Base-by-base conservation (phyloP, 37 sponge, comb jelly and placozoan genomes). In the Crambe crambe region DNA sequence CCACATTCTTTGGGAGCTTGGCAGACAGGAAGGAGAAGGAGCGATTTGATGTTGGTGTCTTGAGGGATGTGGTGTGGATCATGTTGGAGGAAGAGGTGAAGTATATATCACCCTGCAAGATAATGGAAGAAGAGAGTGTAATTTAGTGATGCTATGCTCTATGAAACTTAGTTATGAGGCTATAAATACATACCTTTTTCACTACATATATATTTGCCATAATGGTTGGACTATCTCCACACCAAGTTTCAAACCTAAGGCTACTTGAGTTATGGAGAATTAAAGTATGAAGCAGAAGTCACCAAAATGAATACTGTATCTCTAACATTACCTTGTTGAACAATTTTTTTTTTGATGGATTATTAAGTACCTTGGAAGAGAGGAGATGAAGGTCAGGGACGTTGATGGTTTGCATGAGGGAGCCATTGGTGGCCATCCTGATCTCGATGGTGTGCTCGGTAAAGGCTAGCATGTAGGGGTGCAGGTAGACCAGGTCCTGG, bases 381-480 rank as follows among this genome's bases (percentile, higher is more conserved):
- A 92, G 61, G 51, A 89, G 74, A 15, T 85, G 71, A 15, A 92
- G 85, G 41, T 89, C 73, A 54, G 90, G 90, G 1, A 79, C 72
- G 23, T 58, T 10, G n/a, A 92, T 74, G 72, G 81, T 85, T 58
- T 89, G 93, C 42, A 92, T 83, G 29, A 92, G 58, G n/a, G 87
- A 87, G 27, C 93, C 93, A 63, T 92, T 92, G 51, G 75, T 54
- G 12, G 86, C 86, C 76, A 85, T 81, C 15, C 93, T 56, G 30
- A 92, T 83, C 67, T 92, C 93, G 20, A 92, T 43, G 39, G 77
- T 78, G 72, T 84, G 58, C 15, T 74, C 80, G 20, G 80, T 85
- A 68, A 92, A 92, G 37, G 80, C 93, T 63, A 92, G 42, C 34
- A 89, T 77, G 64, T 92, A 92, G 25, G 93, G 82, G 27, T 32